These are phyloP conservation scores for Carassius carassius DNA, from an alignment of 2,113 vertebrate species.

Conservation along the genomic window DNA sequence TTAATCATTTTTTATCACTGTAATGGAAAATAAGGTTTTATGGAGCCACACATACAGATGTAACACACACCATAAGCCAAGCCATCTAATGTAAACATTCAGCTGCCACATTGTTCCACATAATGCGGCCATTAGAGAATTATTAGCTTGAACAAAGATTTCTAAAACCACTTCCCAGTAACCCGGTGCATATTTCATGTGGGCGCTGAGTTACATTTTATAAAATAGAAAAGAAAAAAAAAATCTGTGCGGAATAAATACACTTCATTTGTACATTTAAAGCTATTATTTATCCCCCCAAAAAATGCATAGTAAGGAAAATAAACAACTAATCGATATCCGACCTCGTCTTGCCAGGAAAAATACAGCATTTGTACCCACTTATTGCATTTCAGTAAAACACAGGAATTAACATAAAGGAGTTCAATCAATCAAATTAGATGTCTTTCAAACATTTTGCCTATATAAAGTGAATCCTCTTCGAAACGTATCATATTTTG, in stretches of 20 bases:
- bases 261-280: conserved; percentile 53
- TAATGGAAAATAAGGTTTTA: conserved; percentile 40
- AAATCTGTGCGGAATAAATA: conserved; percentile 31
- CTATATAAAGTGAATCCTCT: neutral
- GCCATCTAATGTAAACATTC: conserved; percentile 26
- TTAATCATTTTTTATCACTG: conserved; percentile 26
- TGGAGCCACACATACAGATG: conserved; percentile 46
- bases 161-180: conserved; percentile 16
- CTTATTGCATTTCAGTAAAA: conserved; percentile 35
- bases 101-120: conserved; percentile 12
- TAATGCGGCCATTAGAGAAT: conserved; percentile 37
- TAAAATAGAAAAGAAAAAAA: conserved; percentile 37
- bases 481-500: neutral
- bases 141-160: conserved; percentile 33
- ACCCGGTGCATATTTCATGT: conserved; percentile 17
- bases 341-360: neutral
- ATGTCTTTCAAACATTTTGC: conserved; percentile 4
- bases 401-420: neutral
- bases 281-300: conserved; percentile 41
- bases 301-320: conserved; percentile 44
- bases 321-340: conserved; percentile 21
- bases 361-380: conserved; percentile 26
- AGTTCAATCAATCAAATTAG: neutral
- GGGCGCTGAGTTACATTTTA: conserved; percentile 42
- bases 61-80: conserved; percentile 35